Evolutionary conservation across 2,888 invertebrate genomes (phyloP), one percentile per base, ranked within the genome.

Genomic region (Drosophila leonis): DNA sequence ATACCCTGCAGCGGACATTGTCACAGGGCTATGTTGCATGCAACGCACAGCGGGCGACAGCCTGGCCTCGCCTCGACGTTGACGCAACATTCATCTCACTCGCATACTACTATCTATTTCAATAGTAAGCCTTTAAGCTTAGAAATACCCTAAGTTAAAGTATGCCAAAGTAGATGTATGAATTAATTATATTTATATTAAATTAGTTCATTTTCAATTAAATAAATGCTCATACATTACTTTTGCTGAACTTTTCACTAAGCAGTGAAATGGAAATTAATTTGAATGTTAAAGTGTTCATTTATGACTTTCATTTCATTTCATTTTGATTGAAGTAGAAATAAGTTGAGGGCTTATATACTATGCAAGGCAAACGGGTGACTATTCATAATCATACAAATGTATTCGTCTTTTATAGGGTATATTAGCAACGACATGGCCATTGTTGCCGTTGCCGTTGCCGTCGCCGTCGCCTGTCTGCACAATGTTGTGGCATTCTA

Each of bases 401-500:
- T n/a, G 9, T 9, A 9, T 4, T n/a, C 41, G 4, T 9, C 41
- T 44, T 33, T 39, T 39, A 20, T 20, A 54, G 69, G 37, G 69
- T 71, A 62, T 39, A 15, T 20, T 7, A 4, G 27, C 27, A 12
- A 33, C 44, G 44, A 49, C 6, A 13, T 55, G 37, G 20, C 49
- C 29, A 49, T 24, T 4, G 46, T 0, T 15, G 27, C n/a, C 2
- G n/a, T 27, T 24, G 35, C 1, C 39, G 12, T 12, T 20, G 42
- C 12, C 6, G 20, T 12, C 0, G 12, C 20, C 3, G 15, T 18
- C 31, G 27, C 4, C 42, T 24, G 31, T 15, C 51, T 41, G 54
- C 12, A 41, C 39, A 55, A 33, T 69, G 74, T 62, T 70, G 73
- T 49, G 65, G 65, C 69, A 67, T 70, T 80, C 73, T 69, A 80